Evolutionary conservation across 2,888 invertebrate species (phyloP).

Genomic region (Tortricodes alternella): DNA sequence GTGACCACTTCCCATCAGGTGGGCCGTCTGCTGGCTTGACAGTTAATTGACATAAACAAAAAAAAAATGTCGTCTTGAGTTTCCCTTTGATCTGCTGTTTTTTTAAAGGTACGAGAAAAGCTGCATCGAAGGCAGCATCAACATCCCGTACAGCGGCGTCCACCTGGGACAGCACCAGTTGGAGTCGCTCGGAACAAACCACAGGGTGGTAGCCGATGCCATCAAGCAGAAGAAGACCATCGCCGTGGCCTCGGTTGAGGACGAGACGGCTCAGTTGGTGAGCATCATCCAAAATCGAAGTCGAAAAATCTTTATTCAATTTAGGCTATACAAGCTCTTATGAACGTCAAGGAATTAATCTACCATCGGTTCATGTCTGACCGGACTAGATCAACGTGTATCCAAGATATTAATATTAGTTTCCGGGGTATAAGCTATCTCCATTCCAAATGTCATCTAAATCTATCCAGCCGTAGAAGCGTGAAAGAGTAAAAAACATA

Average conservation of each 20-base stretch:
- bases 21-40: too few species aligned
- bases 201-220: constrained; percentile 82
- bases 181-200: constrained; percentile 86
- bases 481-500: not conserved
- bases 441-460: not conserved
- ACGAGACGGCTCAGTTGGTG: constrained; percentile 90
- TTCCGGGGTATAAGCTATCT: not conserved
- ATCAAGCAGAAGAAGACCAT: constrained; percentile 85
- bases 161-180: constrained; percentile 87
- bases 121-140: constrained; percentile 91
- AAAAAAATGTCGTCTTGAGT: not conserved
- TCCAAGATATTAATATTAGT: too few species aligned
- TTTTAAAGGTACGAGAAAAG: constrained; percentile 88
- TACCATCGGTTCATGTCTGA: too few species aligned
- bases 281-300: too few species aligned
- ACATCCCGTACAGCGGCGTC: constrained; percentile 93
- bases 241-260: constrained; percentile 90
- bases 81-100: constrained; percentile 3
- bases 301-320: too few species aligned
- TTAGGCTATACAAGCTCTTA: too few species aligned
- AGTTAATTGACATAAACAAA: too few species aligned
- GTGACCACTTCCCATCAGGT: too few species aligned
- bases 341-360: too few species aligned
- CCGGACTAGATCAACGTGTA: too few species aligned
- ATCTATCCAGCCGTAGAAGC: not conserved